Conservation (phyloP, 2,888 invertebrate species). For the Chrysomela aeneicollis region DNA sequence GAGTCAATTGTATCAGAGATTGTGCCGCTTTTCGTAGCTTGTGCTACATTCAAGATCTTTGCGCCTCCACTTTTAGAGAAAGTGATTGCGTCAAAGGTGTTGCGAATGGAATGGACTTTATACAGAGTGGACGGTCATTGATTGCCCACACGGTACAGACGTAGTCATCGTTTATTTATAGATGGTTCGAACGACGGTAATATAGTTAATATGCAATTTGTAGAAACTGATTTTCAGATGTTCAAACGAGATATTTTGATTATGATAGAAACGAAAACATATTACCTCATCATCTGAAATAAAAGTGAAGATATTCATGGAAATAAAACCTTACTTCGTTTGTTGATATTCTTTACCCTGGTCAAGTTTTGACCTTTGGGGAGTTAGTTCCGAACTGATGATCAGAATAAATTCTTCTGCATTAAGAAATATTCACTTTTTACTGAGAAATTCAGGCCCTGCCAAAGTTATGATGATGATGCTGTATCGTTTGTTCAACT, state of each 20-base stretch:
- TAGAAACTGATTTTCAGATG: neutral
- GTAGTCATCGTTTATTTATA: conserved; percentile 23
- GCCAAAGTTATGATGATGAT: too few species aligned
- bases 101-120: conserved; percentile 19
- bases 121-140: conserved; percentile 15
- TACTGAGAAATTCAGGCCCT: too few species aligned
- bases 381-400: too few species aligned
- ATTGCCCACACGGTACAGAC: neutral
- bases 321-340: too few species aligned
- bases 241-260: neutral
- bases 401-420: too few species aligned
- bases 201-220: neutral
- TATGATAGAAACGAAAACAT: neutral
- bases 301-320: too few species aligned
- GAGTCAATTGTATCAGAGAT: neutral
- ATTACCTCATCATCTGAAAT: neutral
- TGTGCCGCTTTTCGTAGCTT: conserved; percentile 21
- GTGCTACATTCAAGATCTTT: conserved; percentile 25
- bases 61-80: conserved; percentile 23
- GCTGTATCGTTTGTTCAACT: too few species aligned
- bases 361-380: too few species aligned
- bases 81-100: conserved; percentile 31
- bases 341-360: too few species aligned
- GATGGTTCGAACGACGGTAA: neutral
- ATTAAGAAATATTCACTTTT: too few species aligned